phyloP scores from a whole-genome alignment of 2,888 invertebrate species.

The Ennomos quercinarius region DNA sequence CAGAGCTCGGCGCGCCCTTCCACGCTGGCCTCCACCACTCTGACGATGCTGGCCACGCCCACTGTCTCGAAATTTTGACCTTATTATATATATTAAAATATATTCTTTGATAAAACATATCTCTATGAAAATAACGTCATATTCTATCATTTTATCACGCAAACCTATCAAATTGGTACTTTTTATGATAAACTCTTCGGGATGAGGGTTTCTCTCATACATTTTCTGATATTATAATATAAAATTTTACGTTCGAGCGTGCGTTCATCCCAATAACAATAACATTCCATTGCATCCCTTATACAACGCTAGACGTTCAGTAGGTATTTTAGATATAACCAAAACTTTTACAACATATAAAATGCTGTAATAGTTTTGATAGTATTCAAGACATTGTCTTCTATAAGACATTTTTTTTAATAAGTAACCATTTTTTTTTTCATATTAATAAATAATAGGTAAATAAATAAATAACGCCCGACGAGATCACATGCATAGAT shows the following conservation, averaged over 20 bases:
- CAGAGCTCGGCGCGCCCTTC: no score
- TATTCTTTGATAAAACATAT: not conserved
- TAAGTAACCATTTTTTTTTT: no score
- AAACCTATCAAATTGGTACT: constrained; percentile 13
- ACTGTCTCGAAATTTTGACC: no score
- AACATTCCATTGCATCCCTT: constrained; percentile 25
- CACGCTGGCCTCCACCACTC: no score
- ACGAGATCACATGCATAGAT: no score
- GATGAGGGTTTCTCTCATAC: constrained; percentile 24
- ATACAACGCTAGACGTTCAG: constrained; percentile 15
- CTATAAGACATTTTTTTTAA: no score
- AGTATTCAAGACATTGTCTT: no score
- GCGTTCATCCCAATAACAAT: constrained; percentile 29
- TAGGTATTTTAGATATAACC: constrained; percentile 12
- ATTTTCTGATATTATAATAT: constrained; percentile 28
- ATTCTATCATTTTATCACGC: not conserved
- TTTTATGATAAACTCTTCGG: constrained; percentile 18
- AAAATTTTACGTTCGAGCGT: constrained; percentile 28
- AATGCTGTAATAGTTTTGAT: no score
- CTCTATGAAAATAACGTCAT: not conserved
- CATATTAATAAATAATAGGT: no score
- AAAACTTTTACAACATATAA: not conserved
- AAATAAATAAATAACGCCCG: no score
- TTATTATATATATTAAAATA: no score
- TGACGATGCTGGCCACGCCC: no score